phyloP scores from a whole-genome alignment of 2,797 vertebrate species.

The Anomalospiza imberbis region DNA sequence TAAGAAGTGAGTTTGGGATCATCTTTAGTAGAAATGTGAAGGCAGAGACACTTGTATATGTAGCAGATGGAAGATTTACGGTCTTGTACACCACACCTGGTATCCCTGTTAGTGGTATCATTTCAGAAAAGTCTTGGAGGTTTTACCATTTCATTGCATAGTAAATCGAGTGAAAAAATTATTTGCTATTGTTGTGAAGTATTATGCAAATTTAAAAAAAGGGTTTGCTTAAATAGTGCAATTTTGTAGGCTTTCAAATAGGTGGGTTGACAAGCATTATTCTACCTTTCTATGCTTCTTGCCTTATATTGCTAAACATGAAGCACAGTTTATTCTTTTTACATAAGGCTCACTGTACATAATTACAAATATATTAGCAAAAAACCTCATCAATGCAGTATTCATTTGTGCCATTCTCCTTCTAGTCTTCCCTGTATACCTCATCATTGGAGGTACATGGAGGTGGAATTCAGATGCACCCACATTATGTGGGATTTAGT shows the following conservation, averaged over 20 bases:
- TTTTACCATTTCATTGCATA: background rate
- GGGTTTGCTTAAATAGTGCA: fast-evolving
- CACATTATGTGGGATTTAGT: background rate
- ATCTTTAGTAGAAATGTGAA: background rate
- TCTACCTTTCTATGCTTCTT: background rate
- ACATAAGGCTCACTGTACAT: background rate
- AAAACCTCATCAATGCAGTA: background rate
- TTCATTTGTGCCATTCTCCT: background rate
- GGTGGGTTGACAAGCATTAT: background rate
- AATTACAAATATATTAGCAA: background rate
- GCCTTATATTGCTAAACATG: background rate
- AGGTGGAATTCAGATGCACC: background rate
- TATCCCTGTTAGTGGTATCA: background rate
- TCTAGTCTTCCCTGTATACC: background rate
- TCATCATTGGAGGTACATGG: background rate
- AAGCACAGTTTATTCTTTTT: background rate
- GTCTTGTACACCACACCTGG: constrained; percentile 10
- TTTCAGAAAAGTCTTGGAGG: background rate
- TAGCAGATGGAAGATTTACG: background rate
- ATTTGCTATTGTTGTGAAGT: background rate
- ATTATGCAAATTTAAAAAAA: background rate
- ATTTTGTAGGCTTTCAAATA: background rate
- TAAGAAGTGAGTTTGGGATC: background rate
- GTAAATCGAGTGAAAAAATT: background rate
- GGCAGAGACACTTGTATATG: background rate